Evolutionary conservation across 2,888 invertebrate species (phyloP).

Genomic region (Onthophagus sagittarius): DNA sequence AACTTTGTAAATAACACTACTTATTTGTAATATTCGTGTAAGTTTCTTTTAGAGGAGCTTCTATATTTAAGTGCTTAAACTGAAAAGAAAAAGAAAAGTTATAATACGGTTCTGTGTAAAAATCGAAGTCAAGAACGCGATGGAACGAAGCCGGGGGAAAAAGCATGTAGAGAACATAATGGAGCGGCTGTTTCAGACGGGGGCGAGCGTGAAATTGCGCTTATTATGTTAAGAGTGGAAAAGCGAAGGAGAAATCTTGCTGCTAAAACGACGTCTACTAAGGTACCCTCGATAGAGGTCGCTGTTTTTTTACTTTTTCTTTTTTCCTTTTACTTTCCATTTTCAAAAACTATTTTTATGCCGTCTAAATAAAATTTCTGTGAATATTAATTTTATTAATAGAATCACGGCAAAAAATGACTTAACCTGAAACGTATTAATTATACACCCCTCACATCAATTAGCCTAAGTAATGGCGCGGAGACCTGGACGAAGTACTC

Average conservation of each 20-base stretch:
- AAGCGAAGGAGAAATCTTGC: background rate
- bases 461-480: background rate
- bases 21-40: too few species aligned
- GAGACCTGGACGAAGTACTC: background rate
- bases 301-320: too few species aligned
- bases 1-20: too few species aligned
- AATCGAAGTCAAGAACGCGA: background rate
- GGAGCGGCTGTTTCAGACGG: background rate
- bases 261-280: background rate
- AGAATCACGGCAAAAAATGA: background rate
- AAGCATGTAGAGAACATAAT: background rate
- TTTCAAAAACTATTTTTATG: too few species aligned
- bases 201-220: background rate
- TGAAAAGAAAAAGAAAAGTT: background rate
- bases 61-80: background rate
- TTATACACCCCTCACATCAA: background rate
- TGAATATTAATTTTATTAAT: background rate
- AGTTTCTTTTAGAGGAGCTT: background rate
- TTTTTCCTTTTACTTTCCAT: too few species aligned
- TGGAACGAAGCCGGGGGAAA: background rate
- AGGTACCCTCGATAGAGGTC: background rate
- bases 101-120: background rate
- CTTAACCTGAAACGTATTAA: background rate
- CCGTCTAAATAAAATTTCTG: too few species aligned
- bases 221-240: conserved; percentile 8